Conservation (phyloP, 2,113 vertebrate genomes). For the Cryptomyrus ogoouensis region DNA sequence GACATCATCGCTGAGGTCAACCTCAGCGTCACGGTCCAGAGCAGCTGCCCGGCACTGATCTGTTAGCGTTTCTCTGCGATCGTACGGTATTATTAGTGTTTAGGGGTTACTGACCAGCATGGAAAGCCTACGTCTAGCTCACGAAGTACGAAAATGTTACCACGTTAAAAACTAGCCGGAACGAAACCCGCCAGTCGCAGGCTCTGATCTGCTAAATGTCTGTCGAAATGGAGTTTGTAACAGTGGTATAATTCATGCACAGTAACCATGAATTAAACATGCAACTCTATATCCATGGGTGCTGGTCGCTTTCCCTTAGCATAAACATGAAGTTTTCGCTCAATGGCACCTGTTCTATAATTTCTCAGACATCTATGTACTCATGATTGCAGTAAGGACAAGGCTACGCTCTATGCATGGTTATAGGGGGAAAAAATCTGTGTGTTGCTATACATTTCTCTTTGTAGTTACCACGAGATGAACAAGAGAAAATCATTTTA, state of each 20-base stretch:
- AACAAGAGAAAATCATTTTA: neutral
- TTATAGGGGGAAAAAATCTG: neutral
- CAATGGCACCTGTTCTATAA: neutral
- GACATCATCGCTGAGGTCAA: neutral
- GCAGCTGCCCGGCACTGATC: neutral
- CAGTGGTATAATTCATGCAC: neutral
- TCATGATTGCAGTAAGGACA: neutral
- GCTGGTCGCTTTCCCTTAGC: neutral
- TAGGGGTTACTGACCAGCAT: neutral
- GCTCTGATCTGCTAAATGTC: neutral
- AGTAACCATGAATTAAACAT: neutral
- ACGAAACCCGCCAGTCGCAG: neutral
- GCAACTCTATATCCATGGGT: neutral
- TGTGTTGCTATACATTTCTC: neutral
- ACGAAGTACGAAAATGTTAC: neutral
- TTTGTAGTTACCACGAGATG: neutral
- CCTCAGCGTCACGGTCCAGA: neutral
- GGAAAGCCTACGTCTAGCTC: neutral
- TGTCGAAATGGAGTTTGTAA: neutral
- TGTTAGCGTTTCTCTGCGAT: neutral
- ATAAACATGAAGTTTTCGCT: neutral
- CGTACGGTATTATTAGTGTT: neutral
- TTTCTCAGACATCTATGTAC: neutral
- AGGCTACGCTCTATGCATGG: neutral
- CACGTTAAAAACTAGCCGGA: neutral